Conservation (phyloP, 1,140 invertebrate genomes). For the Drosophila guanche region DNA sequence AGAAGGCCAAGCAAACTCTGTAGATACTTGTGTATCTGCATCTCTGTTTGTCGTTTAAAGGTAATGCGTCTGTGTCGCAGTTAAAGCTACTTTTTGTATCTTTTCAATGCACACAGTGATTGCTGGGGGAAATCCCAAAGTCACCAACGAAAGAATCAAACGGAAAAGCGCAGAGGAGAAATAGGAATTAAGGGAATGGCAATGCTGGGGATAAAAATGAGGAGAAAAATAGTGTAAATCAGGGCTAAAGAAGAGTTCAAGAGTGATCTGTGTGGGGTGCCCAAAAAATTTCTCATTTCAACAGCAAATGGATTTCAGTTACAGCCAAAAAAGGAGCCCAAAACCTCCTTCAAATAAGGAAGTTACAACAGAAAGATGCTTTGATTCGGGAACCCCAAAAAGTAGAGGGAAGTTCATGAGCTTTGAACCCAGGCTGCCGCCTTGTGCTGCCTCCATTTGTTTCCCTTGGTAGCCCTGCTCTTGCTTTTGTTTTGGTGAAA, state of each 20-base stretch:
- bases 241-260: constrained; percentile 9
- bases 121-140: constrained; percentile 39
- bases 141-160: constrained; percentile 4
- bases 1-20: constrained; percentile 26
- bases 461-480: constrained; percentile 8
- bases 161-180: too few relatives aligned
- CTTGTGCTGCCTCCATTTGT: constrained; percentile 11
- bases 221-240: constrained; percentile 8
- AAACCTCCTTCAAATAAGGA: constrained; percentile 1
- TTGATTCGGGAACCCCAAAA: not conserved
- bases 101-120: constrained; percentile 1
- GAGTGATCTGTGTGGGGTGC: not conserved
- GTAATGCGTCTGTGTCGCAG: constrained; percentile 4
- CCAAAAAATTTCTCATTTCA: constrained; percentile 11
- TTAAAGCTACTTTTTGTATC: too few relatives aligned
- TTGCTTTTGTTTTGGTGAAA: constrained; percentile 43
- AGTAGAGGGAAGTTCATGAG: constrained; percentile 37
- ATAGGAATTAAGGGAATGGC: not conserved
- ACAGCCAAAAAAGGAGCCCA: constrained; percentile 37
- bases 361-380: not conserved
- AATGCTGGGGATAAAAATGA: not conserved
- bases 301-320: constrained; percentile 15
- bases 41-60: constrained; percentile 20
- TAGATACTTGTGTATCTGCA: constrained; percentile 11
- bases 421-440: constrained; percentile 32